Evolutionary conservation across 2,113 vertebrate species (phyloP), one percentile per base, ranked within the genome.

Genomic region (Pagrus major): DNA sequence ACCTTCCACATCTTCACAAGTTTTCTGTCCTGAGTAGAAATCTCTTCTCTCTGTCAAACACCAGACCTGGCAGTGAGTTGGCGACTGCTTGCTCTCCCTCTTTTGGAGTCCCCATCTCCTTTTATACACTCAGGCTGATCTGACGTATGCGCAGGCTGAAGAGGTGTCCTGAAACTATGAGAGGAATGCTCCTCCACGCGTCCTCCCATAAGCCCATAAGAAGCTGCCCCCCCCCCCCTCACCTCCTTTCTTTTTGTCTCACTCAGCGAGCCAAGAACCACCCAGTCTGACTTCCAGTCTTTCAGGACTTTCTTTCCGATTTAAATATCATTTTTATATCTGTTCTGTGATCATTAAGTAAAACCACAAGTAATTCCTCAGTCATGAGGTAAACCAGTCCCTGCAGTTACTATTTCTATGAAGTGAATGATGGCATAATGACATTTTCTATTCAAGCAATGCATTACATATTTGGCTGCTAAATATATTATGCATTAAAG

Each of bases 151-250:
- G 89, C 90, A 78, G 88, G 87, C 93, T 92, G 93, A 93, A 94
- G 94, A 95, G 94, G 94, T 95, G 95, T 96, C 95, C 94, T 84
- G 58, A 95, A 96, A 94, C 86, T 92, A 97, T 97, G 94, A 94
- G 82, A 90, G 96, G 97, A 97, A 98, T 97, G 96, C 83, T 89
- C 93, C 91, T 91, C 95, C 94, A 94, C 91, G 91, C 90, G 93
- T 93, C 94, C 93, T 91, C 91, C 88, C 90, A 94, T 94, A 93
- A 95, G 61, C 71, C 61, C 83, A 59, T 47, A 67, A 80, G 54
- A 76, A 58, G 42, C 3, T 29, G n/a, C 54, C 68, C 72, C 55
- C 10, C 27, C 33, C 51, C 69, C 42, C 23, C 41, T 15, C 46
- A 7, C 11, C 41, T 14, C 41, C 14, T 15, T 5, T 56, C 79